Evolutionary conservation across 2,113 vertebrate species (phyloP).

Genomic region (Gavialis gangeticus): DNA sequence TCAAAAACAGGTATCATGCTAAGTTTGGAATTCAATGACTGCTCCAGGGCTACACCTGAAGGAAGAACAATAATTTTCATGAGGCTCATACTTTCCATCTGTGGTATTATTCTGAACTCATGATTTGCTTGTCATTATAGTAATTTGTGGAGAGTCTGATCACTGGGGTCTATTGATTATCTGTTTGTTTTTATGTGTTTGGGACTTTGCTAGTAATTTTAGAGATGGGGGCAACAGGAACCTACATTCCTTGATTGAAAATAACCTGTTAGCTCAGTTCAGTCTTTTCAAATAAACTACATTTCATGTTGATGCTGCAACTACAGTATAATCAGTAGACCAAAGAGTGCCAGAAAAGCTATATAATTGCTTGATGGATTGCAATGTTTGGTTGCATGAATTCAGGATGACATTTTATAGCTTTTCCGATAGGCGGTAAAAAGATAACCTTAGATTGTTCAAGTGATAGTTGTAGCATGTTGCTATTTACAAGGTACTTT

Average conservation of each 20-base stretch:
- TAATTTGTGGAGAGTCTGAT: not conserved
- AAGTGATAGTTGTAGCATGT: not conserved
- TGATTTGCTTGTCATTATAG: not conserved
- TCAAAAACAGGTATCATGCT: not conserved
- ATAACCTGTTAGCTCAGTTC: not conserved
- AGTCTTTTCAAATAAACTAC: not conserved
- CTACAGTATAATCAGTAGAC: not conserved
- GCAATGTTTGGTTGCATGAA: not conserved
- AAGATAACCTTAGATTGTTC: not conserved
- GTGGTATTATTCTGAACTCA: not conserved
- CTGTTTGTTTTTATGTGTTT: not conserved
- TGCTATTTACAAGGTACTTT: not conserved
- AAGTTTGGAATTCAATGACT: not conserved
- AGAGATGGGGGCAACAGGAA: not conserved
- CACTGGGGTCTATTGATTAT: not conserved
- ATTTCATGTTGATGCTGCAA: not conserved
- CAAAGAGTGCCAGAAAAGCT: not conserved
- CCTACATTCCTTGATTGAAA: not conserved
- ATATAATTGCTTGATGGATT: conserved; percentile 38
- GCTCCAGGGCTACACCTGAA: not conserved
- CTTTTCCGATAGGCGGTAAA: not conserved
- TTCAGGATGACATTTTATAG: not conserved
- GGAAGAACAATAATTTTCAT: not conserved
- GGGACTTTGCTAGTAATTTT: not conserved
- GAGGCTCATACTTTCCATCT: not conserved